A percentile compares a stretch with the other conserved stretches of the same genome.
Conservation (phyloP, 1,140 invertebrate species). For the Hormaphis cornu region DNA sequence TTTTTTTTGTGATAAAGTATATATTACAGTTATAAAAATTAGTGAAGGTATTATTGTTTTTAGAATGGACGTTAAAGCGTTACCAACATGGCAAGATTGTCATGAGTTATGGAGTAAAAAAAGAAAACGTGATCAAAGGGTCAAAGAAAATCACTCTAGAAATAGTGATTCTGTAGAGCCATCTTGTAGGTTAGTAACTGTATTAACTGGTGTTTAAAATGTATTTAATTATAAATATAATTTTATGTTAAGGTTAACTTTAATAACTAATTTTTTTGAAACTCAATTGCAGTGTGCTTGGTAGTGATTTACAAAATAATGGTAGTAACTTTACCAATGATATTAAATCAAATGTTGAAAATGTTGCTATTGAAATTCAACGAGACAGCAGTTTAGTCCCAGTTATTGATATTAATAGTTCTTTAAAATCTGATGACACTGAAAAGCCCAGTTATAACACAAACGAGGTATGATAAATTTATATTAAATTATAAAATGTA, state of each 20-base stretch:
- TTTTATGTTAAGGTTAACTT: neutral
- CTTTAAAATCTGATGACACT: neutral
- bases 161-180: neutral
- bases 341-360: neutral
- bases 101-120: constrained; percentile 99
- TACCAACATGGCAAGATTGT: constrained; percentile 96
- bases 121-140: constrained; percentile 48
- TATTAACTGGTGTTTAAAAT: neutral
- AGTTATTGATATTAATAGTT: neutral
- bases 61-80: constrained; percentile 69
- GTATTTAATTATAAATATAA: neutral
- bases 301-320: neutral
- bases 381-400: neutral
- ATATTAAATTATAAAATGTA: neutral
- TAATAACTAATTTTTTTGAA: neutral
- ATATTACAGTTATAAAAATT: neutral
- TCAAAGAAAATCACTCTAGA: neutral
- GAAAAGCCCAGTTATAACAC: neutral
- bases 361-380: neutral
- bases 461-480: neutral
- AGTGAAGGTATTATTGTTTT: too few species aligned
- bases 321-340: neutral
- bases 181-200: neutral
- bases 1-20: constrained; percentile 31
- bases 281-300: neutral